phyloP scores from a whole-genome alignment of 2,113 vertebrate species.

The Halcyon malimbica region DNA sequence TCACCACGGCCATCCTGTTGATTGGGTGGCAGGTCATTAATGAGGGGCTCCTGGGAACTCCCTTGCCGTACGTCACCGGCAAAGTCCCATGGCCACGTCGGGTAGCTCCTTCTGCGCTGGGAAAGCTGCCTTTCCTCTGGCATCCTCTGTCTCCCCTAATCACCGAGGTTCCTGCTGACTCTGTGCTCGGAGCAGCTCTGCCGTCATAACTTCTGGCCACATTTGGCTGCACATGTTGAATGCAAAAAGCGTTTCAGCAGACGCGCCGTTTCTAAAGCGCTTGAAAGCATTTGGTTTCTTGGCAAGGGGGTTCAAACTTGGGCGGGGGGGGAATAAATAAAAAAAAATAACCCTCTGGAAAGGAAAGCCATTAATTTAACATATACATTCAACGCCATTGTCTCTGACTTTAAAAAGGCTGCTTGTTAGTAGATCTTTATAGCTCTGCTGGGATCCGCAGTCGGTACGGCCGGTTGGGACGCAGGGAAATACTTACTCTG shows the following conservation, averaged over 20 bases:
- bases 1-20: not conserved
- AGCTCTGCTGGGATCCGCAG: slow-evolving; percentile 17
- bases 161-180: not conserved
- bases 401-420: not conserved
- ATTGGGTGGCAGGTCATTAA: not conserved
- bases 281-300: not conserved
- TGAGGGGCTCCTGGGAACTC: slow-evolving; percentile 50
- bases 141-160: not conserved
- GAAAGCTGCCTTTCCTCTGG: not conserved
- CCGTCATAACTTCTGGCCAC: not conserved
- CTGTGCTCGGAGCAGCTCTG: not conserved
- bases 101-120: not conserved
- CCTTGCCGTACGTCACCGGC: not conserved
- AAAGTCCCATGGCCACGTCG: not conserved
- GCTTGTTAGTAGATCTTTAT: slow-evolving; percentile 13
- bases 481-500: not conserved
- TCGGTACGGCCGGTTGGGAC: not conserved
- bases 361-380: slow-evolving; percentile 12
- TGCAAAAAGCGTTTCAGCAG: not conserved
- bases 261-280: not conserved
- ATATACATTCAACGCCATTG: not conserved
- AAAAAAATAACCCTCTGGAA: not conserved
- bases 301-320: not conserved
- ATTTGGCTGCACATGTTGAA: not conserved
- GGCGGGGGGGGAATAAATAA: not conserved